These are phyloP conservation scores for Castor canadensis DNA, from an alignment of 2,113 vertebrate species.

Conservation along the genomic window DNA sequence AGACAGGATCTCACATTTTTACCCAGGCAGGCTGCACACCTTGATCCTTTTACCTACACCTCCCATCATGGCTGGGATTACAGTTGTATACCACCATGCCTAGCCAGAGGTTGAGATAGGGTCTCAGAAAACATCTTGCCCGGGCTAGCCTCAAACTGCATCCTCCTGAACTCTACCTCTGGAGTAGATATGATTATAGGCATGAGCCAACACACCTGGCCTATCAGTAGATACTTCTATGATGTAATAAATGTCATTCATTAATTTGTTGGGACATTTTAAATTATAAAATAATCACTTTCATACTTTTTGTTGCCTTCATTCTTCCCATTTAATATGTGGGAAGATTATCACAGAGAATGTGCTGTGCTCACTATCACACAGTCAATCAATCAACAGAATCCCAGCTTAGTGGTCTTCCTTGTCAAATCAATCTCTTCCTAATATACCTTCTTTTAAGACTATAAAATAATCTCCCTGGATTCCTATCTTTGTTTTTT, in stretches of 20 bases:
- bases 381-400: neutral
- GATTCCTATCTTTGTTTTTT: neutral
- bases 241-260: neutral
- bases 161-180: no score
- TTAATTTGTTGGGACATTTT: neutral
- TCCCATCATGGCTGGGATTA: no score
- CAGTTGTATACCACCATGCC: no score
- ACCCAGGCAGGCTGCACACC: no score
- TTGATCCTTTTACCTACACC: no score
- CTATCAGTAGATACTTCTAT: neutral
- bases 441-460: neutral
- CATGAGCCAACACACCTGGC: no score
- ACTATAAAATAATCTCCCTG: neutral
- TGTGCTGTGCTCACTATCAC: neutral
- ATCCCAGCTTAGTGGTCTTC: neutral
- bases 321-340: neutral
- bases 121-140: no score
- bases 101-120: no score
- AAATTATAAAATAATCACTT: no score
- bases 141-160: no score
- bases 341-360: neutral
- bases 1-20: no score
- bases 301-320: neutral
- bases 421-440: neutral
- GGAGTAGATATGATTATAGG: no score